Base-by-base conservation (phyloP, 2,888 invertebrate genomes). In the Leistus spinibarbis region DNA sequence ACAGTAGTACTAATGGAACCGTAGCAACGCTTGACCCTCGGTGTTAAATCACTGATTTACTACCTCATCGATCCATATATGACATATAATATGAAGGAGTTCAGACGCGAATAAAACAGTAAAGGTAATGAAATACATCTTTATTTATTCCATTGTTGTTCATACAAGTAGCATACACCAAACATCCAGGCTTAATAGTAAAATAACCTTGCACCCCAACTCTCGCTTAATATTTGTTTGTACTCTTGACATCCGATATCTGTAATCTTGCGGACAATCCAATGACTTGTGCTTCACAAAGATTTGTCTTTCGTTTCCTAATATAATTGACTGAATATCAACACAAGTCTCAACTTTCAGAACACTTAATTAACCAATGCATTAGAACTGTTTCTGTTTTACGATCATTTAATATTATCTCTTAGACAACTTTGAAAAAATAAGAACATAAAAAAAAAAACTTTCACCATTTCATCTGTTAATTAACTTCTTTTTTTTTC, bases 81-180 rank as follows among this genome's bases (percentile, higher is more conserved):
- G 40, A 40, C 5, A 5, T 40, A 5, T 40, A 5, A 40, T 10
- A 40, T 40, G 7, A 10, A 40, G 40, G 7, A 40, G 7, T 40
- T 40, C 5, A 40, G 13, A 40, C 1, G 40, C 27, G 27, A 65
- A 24, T 69, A 69, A 76, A 76, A 76, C 72, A 27, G 20, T 68
- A 23, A 56, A 69, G 60, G 71, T 77, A 77, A 76, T 76, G 76
- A 77, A 77, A 77, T 78, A 78, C 76, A 77, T 77, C 70, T 83
- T 82, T 79, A 77, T 79, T 78, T 82, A 80, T 80, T 79, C 79
- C 78, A 67, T 79, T 81, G 79, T 81, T 82, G 82, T 82, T 81
- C 82, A 82, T 84, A 84, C 83, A 84, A 82, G 83, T 83, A 84
- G 83, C 84, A 82, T 84, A 84, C 84, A 84, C 82, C 83, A 83